Evolutionary conservation across 2,113 vertebrate genomes (phyloP).

Genomic region (Lepus timidus): DNA sequence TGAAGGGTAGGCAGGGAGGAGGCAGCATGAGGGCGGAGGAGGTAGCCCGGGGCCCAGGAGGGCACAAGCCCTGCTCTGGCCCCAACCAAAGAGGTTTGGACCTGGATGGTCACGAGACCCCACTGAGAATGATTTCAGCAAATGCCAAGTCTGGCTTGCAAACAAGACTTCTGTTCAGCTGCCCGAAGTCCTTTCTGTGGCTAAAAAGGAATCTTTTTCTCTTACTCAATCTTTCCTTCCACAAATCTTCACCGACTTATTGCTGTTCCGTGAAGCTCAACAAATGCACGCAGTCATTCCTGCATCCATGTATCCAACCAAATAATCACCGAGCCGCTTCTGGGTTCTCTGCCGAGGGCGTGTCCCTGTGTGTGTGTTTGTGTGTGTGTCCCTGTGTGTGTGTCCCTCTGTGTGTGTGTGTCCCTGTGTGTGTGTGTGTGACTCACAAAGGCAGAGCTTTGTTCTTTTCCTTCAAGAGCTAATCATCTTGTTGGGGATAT

Average conservation of each 20-base stretch:
- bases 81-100: not conserved
- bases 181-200: not conserved
- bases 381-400: not conserved
- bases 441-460: not conserved
- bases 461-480: slow-evolving; percentile 4
- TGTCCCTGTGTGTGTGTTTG: not conserved
- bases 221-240: not conserved
- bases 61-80: not conserved
- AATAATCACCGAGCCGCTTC: not conserved
- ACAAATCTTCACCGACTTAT: not conserved
- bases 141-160: not conserved
- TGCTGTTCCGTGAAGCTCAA: not conserved
- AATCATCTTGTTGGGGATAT: not conserved
- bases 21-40: not conserved
- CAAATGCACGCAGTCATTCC: not conserved
- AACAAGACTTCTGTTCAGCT: not conserved
- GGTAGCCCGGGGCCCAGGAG: not conserved
- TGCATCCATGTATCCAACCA: not conserved
- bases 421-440: no score
- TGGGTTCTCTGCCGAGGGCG: not conserved
- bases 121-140: not conserved
- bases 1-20: not conserved
- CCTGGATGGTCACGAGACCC: not conserved
- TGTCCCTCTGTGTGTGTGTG: not conserved
- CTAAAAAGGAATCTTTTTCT: slow-evolving; percentile 10